These are phyloP conservation scores for Nowickia ferox DNA, from an alignment of 2,888 invertebrate genomes.

Conservation along the genomic window DNA sequence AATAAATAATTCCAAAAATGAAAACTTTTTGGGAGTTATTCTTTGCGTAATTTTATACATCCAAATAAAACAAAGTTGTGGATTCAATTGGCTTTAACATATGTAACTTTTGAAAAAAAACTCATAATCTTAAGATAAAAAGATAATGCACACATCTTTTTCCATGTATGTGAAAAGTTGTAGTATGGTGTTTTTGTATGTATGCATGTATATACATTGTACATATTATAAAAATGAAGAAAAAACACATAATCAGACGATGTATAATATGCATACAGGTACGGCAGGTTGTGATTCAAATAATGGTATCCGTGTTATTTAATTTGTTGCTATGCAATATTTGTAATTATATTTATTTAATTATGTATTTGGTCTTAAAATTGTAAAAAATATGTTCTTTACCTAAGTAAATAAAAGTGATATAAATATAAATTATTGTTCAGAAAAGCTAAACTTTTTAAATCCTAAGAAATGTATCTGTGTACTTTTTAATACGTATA, in stretches of 20 bases:
- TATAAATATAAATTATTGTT: neutral
- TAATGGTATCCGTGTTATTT: constrained; percentile 48
- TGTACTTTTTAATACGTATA: neutral
- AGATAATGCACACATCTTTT: neutral
- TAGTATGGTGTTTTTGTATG: neutral
- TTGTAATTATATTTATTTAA: constrained; percentile 35
- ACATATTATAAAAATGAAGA: neutral
- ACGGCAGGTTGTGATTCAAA: neutral
- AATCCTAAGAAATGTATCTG: no score
- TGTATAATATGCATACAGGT: neutral
- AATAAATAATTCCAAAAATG: no score
- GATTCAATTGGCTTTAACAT: no score
- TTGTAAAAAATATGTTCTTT: neutral
- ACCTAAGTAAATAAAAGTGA: constrained; percentile 2
- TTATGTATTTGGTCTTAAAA: constrained; percentile 40
- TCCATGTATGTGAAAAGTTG: neutral
- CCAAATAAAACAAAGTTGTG: no score
- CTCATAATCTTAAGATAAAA: no score
- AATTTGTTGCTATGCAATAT: constrained; percentile 69
- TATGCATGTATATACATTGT: neutral
- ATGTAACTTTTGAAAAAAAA: no score
- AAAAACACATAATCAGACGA: neutral
- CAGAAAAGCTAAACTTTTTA: neutral
- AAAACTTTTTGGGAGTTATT: no score
- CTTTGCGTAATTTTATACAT: no score